Conservation (phyloP, 2,113 vertebrate species). For the Muntiacus muntjak region DNA sequence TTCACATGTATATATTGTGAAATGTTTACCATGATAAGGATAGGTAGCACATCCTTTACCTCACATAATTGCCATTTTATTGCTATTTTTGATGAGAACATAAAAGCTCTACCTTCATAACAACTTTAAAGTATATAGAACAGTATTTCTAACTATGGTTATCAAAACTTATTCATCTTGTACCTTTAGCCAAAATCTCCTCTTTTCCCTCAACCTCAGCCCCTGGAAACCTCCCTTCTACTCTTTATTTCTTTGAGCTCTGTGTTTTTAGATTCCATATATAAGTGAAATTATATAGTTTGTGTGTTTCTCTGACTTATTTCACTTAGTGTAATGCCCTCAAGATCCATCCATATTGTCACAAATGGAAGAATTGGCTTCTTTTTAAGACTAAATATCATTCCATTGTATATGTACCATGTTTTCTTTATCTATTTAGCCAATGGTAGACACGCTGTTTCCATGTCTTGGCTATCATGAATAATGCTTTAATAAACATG, state of each 20-base stretch:
- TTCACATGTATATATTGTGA: background rate
- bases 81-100: background rate
- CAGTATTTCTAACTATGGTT: background rate
- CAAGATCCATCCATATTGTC: background rate
- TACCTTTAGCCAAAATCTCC: background rate
- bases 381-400: background rate
- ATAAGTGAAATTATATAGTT: background rate
- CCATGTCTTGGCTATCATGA: background rate
- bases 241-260: background rate
- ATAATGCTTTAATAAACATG: background rate
- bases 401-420: background rate
- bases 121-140: background rate
- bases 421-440: background rate
- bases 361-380: background rate
- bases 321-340: background rate
- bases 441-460: background rate
- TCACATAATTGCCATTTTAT: background rate
- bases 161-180: background rate
- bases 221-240: background rate
- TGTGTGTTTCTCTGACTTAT: background rate
- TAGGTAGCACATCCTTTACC: background rate
- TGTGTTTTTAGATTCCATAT: background rate
- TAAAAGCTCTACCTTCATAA: background rate
- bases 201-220: background rate
- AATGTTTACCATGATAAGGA: background rate